Percentiles rank a stretch among this genome's conserved stretches.
Evolutionary conservation across 2,888 invertebrate species (phyloP).

Genomic region (Beris chalybata): DNA sequence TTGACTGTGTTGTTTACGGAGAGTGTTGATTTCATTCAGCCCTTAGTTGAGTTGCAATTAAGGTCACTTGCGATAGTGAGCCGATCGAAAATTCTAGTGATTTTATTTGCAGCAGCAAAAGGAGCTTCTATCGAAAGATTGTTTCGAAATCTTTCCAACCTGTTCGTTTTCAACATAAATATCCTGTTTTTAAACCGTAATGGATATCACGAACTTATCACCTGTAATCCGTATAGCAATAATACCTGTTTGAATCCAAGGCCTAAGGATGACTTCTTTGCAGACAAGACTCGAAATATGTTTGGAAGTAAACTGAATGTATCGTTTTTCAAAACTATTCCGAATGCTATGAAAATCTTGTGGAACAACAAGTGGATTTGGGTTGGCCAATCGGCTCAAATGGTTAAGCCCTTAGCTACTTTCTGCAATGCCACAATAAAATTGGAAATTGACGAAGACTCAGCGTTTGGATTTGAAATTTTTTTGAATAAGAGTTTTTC

Average conservation of each 20-base stretch:
- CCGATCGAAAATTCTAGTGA: slow-evolving; percentile 12
- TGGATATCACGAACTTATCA: background rate
- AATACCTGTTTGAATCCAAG: background rate
- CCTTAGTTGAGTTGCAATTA: background rate
- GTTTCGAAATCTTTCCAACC: background rate
- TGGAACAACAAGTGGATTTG: slow-evolving; percentile 1
- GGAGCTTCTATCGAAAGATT: background rate
- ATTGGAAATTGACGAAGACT: background rate
- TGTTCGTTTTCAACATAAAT: background rate
- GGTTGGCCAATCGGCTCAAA: background rate
- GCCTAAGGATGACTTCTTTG: background rate
- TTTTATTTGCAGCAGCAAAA: background rate
- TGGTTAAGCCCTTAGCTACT: background rate
- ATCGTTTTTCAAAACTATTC: background rate
- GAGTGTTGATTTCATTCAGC: background rate
- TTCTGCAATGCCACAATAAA: slow-evolving; percentile 8
- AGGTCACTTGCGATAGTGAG: background rate
- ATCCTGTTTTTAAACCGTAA: background rate
- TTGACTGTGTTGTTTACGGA: slow-evolving; percentile 12
- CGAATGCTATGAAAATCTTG: slow-evolving; percentile 6
- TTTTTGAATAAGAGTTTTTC: slow-evolving; percentile 15
- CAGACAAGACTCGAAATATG: slow-evolving; percentile 20
- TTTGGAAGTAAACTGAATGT: background rate
- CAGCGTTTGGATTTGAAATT: slow-evolving; percentile 13
- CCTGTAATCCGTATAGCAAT: slow-evolving; percentile 14